Conservation (phyloP, 1,140 invertebrate species). For the Neocloeon triangulifer region DNA sequence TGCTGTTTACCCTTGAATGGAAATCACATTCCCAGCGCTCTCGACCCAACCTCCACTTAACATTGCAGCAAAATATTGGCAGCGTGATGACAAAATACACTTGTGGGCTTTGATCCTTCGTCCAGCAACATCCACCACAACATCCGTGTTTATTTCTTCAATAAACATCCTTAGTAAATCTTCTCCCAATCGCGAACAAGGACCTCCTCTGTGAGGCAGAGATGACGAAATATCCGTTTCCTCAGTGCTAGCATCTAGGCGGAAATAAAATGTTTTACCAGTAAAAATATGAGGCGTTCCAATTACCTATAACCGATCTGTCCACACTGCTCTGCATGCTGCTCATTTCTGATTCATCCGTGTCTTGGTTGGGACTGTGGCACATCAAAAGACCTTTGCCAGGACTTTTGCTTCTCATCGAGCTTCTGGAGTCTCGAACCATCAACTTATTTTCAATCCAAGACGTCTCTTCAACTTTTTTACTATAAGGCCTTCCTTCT, state of each 20-base stretch:
- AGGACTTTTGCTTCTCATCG: constrained; percentile 20
- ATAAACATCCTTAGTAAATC: constrained; percentile 73
- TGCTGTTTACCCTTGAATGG: constrained; percentile 46
- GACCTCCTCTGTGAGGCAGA: constrained; percentile 15
- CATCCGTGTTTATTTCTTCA: constrained; percentile 68
- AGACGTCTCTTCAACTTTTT: constrained; percentile 23
- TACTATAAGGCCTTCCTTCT: constrained; percentile 12
- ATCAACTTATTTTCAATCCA: constrained; percentile 36
- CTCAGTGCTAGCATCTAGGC: constrained; percentile 22
- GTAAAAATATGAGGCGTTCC: constrained; percentile 5
- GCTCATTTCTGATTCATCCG: constrained; percentile 21
- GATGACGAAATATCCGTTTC: constrained; percentile 24
- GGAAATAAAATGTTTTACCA: no score
- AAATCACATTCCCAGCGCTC: constrained; percentile 56
- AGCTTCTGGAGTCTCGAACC: no score
- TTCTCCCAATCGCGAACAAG: constrained; percentile 48
- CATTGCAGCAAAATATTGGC: constrained; percentile 78
- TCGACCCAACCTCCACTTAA: constrained; percentile 63
- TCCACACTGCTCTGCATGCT: constrained; percentile 29
- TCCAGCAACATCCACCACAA: constrained; percentile 54
- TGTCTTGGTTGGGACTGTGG: not conserved
- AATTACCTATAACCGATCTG: constrained; percentile 22
- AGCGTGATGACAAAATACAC: constrained; percentile 68
- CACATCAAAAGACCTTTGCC: constrained; percentile 19
- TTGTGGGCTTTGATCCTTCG: constrained; percentile 65